phyloP scores from a whole-genome alignment of 2,113 vertebrate species.

The Sorex fumeus region DNA sequence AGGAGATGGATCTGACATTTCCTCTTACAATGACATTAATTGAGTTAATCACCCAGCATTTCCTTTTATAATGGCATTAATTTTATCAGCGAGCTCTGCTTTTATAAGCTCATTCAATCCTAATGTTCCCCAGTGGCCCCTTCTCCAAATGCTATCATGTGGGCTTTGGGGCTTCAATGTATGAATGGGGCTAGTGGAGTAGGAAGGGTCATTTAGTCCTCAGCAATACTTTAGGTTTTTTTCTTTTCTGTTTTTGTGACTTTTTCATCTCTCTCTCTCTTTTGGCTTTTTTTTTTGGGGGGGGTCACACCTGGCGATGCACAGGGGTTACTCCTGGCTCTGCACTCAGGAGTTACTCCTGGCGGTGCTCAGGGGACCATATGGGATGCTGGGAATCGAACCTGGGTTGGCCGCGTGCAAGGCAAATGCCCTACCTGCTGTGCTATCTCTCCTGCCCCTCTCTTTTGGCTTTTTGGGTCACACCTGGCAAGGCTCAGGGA shows the following conservation, averaged over 20 bases:
- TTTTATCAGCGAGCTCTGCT: neutral
- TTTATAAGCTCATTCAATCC: neutral
- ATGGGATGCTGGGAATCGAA: no score
- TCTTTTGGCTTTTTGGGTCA: neutral
- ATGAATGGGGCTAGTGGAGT: neutral
- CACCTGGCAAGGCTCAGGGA: no score
- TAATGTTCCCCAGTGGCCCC: neutral
- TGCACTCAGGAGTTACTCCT: no score
- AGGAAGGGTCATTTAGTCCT: neutral
- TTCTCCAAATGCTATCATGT: neutral
- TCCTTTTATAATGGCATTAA: neutral
- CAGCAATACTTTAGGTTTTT: slow-evolving; percentile 2
- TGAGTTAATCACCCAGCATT: no score
- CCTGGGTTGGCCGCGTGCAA: no score
- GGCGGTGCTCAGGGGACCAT: no score
- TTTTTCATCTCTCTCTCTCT: slow-evolving; percentile 13
- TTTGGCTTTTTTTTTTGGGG: neutral
- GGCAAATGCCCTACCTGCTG: no score
- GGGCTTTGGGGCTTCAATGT: neutral
- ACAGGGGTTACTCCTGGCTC: no score
- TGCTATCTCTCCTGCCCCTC: neutral
- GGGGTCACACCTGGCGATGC: no score
- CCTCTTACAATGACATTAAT: no score
- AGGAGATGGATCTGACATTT: no score
- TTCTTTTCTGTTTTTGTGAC: neutral